Conservation (phyloP, 2,113 vertebrate species). For the Ptilorrhoa leucosticta region DNA sequence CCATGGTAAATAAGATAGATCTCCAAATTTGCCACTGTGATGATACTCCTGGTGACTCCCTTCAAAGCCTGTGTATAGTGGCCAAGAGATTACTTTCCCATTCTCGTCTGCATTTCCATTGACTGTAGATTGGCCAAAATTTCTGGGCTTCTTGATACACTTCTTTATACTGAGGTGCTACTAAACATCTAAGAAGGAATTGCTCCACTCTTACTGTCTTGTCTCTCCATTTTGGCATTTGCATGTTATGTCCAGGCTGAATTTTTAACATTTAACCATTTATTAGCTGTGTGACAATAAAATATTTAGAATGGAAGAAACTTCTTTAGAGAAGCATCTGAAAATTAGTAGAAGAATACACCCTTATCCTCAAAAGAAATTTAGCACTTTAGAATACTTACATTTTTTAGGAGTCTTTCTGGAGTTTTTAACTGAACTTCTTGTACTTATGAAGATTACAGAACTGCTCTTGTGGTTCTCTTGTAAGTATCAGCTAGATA, state of each 20-base stretch:
- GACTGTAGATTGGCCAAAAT: not conserved
- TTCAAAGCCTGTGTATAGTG: not conserved
- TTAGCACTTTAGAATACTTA: not conserved
- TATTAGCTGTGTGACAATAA: not conserved
- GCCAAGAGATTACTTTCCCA: not conserved
- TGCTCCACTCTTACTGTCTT: not conserved
- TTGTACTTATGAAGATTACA: not conserved
- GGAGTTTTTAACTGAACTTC: not conserved
- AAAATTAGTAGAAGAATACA: not conserved
- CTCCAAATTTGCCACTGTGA: not conserved
- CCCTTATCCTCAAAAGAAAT: not conserved
- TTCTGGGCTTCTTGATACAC: not conserved
- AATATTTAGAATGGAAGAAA: not conserved
- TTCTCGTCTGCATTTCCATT: not conserved
- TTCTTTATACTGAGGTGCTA: not conserved
- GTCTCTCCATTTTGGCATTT: not conserved
- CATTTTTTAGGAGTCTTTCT: not conserved
- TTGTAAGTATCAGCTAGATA: not conserved
- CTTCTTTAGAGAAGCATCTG: not conserved
- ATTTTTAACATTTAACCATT: not conserved
- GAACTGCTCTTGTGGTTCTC: not conserved
- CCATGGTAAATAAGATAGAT: not conserved
- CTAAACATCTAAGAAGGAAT: not conserved
- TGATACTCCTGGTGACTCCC: not conserved
- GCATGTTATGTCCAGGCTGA: not conserved